Base-by-base conservation (phyloP, 1,140 invertebrate species). In the Hyposmocoma kahamanoa region DNA sequence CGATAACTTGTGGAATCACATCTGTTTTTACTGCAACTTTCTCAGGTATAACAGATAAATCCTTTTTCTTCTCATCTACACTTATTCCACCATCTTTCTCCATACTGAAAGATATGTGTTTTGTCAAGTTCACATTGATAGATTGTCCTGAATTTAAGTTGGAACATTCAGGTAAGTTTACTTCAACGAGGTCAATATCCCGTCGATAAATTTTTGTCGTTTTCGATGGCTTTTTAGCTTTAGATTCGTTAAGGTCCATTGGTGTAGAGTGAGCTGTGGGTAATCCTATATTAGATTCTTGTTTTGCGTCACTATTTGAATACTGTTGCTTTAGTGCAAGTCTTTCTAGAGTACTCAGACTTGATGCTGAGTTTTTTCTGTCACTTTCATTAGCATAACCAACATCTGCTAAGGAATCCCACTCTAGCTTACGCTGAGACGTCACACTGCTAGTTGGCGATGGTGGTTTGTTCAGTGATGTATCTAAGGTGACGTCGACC, bases 341-440 rank as follows among this genome's bases (percentile, higher is more conserved):
- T 54, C 87, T 87, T 67, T 91, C 90, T 43, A 91, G 79, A 2
- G 89, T 90, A 55, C 89, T 90, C 0, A 90, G 53, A 36, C 65
- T 86, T 52, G 54, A 88, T 68, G 57, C 75, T 49, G 53, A 83
- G 3, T 59, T 72, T 52, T 85, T 85, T 30, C 67, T 72, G 11
- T 84, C 81, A 65, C 82, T 87, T 52, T 80, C 81, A 69, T 91
- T 90, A 18, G 67, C 86, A 77, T 94, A 94, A 3, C 92, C 93
- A 28, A 93, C 92, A 81, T 94, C 92, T 5, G 91, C 92, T 39
- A 92, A 89, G 50, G 90, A 93, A 66, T 93, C 92, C 92, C 92
- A 93, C 79, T 94, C 92, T 2, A 94, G 69, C 53, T 89, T 90
- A 5, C 90, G 84, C 56, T 90, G 88, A 1, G 91, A 92, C 2